These are phyloP conservation scores for Raja brachyura DNA, from an alignment of 2,113 vertebrate genomes.

Conservation along the genomic window DNA sequence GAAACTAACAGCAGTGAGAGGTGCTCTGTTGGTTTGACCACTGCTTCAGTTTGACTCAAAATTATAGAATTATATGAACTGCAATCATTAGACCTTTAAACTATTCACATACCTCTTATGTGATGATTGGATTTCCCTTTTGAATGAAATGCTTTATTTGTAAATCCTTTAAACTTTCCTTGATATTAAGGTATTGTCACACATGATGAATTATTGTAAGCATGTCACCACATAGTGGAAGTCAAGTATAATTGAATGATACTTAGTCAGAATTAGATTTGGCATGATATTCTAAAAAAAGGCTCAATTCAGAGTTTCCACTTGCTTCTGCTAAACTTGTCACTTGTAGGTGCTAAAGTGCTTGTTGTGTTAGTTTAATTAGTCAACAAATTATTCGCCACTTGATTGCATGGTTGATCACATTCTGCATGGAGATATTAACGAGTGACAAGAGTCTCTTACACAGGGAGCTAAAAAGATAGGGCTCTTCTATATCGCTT, in stretches of 20 bases:
- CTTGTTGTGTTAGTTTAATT: slow-evolving; percentile 87
- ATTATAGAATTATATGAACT: slow-evolving; percentile 29
- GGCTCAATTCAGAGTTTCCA: slow-evolving; percentile 89
- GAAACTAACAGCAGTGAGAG: background rate
- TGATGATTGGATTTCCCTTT: slow-evolving; percentile 35
- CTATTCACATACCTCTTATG: slow-evolving; percentile 28
- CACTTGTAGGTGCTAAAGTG: slow-evolving; percentile 83
- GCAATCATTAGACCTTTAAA: slow-evolving; percentile 26
- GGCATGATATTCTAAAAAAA: slow-evolving; percentile 90
- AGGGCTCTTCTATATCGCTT: slow-evolving; percentile 76
- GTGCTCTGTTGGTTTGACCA: slow-evolving; percentile 24
- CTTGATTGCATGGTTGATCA: slow-evolving; percentile 75
- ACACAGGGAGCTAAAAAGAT: slow-evolving; percentile 78
- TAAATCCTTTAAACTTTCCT: slow-evolving; percentile 56
- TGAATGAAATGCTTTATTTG: slow-evolving; percentile 39
- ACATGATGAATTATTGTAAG: slow-evolving; percentile 83
- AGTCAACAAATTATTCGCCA: slow-evolving; percentile 88
- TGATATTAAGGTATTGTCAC: slow-evolving; percentile 80
- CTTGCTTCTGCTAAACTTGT: slow-evolving; percentile 90
- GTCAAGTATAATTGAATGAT: slow-evolving; percentile 97
- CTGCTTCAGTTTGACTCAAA: slow-evolving; percentile 26
- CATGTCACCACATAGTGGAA: slow-evolving; percentile 80
- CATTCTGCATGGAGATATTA: slow-evolving; percentile 83
- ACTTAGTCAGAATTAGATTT: slow-evolving; percentile 98
- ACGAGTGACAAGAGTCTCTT: slow-evolving; percentile 78